Conservation (phyloP, 64 coral and sea anemone genomes). For the Catalaphyllia jardinei region DNA sequence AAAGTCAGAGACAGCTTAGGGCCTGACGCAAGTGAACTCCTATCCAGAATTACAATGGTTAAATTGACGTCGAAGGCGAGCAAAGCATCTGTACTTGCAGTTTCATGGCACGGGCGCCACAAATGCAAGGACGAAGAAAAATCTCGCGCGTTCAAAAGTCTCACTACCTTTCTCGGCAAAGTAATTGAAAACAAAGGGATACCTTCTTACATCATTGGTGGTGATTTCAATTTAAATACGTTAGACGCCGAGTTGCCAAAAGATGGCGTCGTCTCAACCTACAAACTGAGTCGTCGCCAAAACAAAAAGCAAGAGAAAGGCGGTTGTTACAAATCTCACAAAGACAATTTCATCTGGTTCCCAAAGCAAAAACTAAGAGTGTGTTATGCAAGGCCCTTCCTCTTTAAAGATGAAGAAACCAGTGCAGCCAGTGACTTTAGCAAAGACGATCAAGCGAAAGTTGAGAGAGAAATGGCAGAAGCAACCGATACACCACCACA, state of each 20-base stretch:
- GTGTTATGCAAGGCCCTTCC: not conserved
- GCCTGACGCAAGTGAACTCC: not conserved
- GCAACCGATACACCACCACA: not conserved
- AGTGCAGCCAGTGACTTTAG: not conserved
- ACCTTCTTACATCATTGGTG: not conserved
- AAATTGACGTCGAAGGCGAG: not conserved
- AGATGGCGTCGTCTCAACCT: not conserved
- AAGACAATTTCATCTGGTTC: not conserved
- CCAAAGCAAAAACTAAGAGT: not conserved
- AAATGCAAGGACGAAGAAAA: not conserved
- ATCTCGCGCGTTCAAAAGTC: not conserved
- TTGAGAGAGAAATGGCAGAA: not conserved
- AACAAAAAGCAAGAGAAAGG: not conserved
- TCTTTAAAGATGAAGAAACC: not conserved
- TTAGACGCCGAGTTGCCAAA: not conserved
- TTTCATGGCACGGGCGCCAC: not conserved
- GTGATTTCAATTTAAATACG: not conserved
- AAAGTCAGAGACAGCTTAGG: not conserved
- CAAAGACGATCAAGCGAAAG: not conserved
- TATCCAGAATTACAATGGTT: not conserved
- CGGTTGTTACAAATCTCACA: not conserved
- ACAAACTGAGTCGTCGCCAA: not conserved
- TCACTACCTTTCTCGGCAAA: not conserved
- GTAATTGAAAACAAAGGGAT: not conserved
- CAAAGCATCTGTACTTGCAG: not conserved